These are phyloP conservation scores for Alces alces DNA, from an alignment of 2,113 vertebrate species.

Conservation along the genomic window DNA sequence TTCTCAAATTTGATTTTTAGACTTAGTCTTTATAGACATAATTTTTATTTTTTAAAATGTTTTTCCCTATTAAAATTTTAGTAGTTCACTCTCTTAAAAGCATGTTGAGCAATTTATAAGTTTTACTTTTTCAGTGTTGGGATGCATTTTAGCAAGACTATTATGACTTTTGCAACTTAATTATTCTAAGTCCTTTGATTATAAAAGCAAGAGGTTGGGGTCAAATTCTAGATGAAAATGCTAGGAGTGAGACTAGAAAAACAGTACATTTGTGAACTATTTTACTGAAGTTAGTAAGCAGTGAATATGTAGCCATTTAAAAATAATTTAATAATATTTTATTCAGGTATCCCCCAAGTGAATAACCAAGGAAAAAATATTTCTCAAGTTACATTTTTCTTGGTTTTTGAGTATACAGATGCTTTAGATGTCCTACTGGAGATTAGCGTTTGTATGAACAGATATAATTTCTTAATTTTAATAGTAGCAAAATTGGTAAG, in stretches of 20 bases:
- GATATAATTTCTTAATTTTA: conserved; percentile 16
- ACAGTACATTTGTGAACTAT: background rate
- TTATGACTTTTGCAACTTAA: background rate
- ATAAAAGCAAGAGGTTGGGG: background rate
- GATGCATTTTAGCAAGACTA: conserved; percentile 5
- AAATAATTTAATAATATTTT: conserved; percentile 1
- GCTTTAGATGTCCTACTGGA: background rate
- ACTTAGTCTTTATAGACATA: conserved; percentile 46
- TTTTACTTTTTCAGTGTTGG: conserved; percentile 21
- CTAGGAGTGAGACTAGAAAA: background rate
- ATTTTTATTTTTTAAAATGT: conserved; percentile 52
- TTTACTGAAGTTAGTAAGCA: background rate
- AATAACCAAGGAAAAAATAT: background rate
- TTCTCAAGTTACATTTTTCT: conserved; percentile 10
- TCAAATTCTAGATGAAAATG: background rate
- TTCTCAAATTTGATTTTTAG: conserved; percentile 54
- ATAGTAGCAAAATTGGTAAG: background rate
- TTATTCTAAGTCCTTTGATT: conserved; percentile 35
- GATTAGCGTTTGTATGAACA: background rate
- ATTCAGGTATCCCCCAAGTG: background rate
- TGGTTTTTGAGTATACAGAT: background rate
- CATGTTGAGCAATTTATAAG: conserved; percentile 7
- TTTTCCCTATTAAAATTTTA: conserved; percentile 50
- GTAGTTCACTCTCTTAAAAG: conserved; percentile 21
- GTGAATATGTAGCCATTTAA: background rate